These are phyloP conservation scores for Carterocephalus palaemon DNA, from an alignment of 2,888 invertebrate species.

Conservation along the genomic window DNA sequence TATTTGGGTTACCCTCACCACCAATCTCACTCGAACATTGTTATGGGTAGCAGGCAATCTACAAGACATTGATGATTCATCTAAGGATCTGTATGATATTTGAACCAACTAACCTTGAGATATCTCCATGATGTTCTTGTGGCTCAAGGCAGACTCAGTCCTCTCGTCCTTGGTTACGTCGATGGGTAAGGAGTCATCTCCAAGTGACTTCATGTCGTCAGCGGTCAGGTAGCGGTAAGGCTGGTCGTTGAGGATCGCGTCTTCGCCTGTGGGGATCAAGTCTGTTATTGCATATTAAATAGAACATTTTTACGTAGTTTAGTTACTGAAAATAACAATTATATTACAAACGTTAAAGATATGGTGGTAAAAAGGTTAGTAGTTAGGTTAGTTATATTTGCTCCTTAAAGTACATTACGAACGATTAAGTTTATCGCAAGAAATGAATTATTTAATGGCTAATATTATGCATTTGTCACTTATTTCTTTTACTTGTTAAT, in stretches of 20 bases:
- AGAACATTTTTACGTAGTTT: no score
- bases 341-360: neutral
- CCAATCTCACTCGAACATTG: no score
- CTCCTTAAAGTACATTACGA: no score
- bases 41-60: no score
- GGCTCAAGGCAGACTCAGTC: constrained; percentile 82
- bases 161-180: constrained; percentile 95
- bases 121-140: constrained; percentile 74
- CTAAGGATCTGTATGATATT: neutral
- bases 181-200: constrained; percentile 94
- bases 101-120: constrained; percentile 59
- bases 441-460: no score
- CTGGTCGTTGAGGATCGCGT: constrained; percentile 93
- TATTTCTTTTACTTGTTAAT: no score
- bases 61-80: no score
- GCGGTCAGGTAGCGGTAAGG: constrained; percentile 95
- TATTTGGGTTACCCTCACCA: no score
- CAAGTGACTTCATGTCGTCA: constrained; percentile 96
- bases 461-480: no score
- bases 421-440: no score
- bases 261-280: constrained; percentile 83
- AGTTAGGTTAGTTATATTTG: no score
- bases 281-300: constrained; percentile 23
- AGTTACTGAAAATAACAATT: constrained; percentile 4
- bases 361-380: no score